Evolutionary conservation across 2,113 vertebrate genomes (phyloP), one percentile per base, ranked within the genome.

Genomic region (Apeltes quadracus): DNA sequence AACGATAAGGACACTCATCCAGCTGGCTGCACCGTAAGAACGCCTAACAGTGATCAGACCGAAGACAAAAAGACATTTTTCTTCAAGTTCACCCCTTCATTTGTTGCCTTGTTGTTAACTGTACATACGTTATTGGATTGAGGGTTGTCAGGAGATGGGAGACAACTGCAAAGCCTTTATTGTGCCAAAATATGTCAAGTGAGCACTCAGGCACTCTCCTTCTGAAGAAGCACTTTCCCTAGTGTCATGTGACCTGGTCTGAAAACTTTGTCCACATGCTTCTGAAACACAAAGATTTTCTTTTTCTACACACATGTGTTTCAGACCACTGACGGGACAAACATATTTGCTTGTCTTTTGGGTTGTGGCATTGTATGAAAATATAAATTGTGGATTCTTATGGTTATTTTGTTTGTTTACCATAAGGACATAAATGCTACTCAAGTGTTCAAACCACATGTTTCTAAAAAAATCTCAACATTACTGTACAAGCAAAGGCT

Each of bases 391-490:
- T 14, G 7, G 25, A 23, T 25, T 11, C 7, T 48, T 48, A 23
- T 23, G 48, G 61, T 20, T 58, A 34, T 64, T 70, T 70, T 59
- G 8, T 14, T 44, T 27, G 36, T 79, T 66, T 62, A 46, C 9
- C 44, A 9, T 66, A n/a, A 34, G 23, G 29, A 27, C 57, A 62
- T 50, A 4, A 34, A 22, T 2, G 25, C 0, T 38, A 15, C 50
- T 51, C 39, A 58, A 5, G 20, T 58, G 9, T 61, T 51, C 14
- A 78, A 51, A 61, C 15, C 54, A 61, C 41, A 29, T n/a, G 46
- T 69, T 3, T 46, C 38, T 27, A 74, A 75, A 69, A 70, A 75
- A 79, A 62, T 41, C 14, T 59, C 8, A n/a, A n/a, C 1, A n/a
- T 63, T 61, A 9, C 25, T 75, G 27, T 27, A 14, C 36, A 22